A percentile compares a stretch with the other conserved stretches of the same genome.
Evolutionary conservation across 2,797 vertebrate species (phyloP).

Genomic region (Sphenodon punctatus): DNA sequence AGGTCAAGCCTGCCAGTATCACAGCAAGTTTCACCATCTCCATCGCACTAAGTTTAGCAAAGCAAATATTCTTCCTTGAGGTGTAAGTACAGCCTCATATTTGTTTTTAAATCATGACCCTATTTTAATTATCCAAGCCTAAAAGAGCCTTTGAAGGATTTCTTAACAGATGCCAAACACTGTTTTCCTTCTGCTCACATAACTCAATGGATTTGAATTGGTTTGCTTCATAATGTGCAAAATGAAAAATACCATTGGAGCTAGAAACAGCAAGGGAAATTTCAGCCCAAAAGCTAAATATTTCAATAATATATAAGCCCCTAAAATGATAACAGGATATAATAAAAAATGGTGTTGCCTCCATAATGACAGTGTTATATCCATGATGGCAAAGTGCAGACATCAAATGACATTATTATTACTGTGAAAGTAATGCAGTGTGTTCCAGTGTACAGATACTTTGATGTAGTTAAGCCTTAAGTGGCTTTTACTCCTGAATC

Average conservation of each 20-base stretch:
- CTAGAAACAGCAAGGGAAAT: neutral
- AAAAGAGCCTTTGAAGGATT: constrained; percentile 19
- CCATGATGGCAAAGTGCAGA: neutral
- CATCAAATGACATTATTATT: neutral
- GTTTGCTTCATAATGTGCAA: constrained; percentile 39
- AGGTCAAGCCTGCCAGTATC: no score
- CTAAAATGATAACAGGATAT: neutral
- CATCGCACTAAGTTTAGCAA: fast-evolving
- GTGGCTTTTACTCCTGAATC: no score
- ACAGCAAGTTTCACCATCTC: no score
- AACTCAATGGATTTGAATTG: constrained; percentile 5
- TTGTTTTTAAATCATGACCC: constrained; percentile 44
- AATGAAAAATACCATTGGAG: constrained; percentile 6
- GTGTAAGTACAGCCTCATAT: neutral
- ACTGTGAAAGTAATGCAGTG: neutral
- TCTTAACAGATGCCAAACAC: neutral
- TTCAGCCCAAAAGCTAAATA: constrained; percentile 24
- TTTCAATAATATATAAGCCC: neutral
- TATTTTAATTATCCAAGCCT: constrained; percentile 29
- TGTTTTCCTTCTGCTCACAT: constrained; percentile 17
- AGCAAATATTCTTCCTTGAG: constrained; percentile 22
- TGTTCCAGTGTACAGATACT: no score
- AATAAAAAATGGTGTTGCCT: neutral
- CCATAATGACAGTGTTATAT: neutral
- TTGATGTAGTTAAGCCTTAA: no score